Evolutionary conservation across 2,113 vertebrate species (phyloP), one percentile per base, ranked within the genome.

Genomic region (Gyps fulvus): DNA sequence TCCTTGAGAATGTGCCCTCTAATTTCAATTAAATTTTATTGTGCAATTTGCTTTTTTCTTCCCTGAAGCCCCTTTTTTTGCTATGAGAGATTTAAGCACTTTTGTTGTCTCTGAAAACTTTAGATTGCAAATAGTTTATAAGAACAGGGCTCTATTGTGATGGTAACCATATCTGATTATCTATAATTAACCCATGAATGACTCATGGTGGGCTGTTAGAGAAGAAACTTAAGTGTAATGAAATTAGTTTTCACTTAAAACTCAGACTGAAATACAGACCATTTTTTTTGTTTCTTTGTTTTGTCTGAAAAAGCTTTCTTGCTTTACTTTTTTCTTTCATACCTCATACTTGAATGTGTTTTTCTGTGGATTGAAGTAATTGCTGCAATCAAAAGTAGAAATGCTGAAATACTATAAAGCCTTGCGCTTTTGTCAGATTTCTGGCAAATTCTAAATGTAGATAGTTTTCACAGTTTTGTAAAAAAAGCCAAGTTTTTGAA

Each of bases 11-110:
- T 54, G 43, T 81, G 90, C 67, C 83, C 83, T 94, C 90, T 96
- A 90, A 95, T 96, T 96, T 91, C 90, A 95, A 92, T 95, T 95
- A 92, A 81, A 95, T 95, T 94, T 93, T 94, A 93, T 92, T 95
- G 90, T 95, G 83, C 61, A 92, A 82, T 95, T 95, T 82, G 69
- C 25, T 83, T 86, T 93, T 86, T 89, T 66, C 67, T 90, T 92
- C 34, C 57, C 65, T 13, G 10, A 42, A 92, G 77, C 38, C 58
- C 45, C 36, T 13, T 81, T 62, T 82, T 58, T 81, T 49, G 5
- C 50, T 90, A 38, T 52, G 47, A 58, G 72, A 88, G 21, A 82
- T 84, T 89, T 65, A 90, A 91, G 47, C 69, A 69, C 27, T 91
- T 95, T 71, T 52, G 25, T 73, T 83, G 67, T 55, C 63, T 93